These are phyloP conservation scores for Alectura lathami DNA, from an alignment of 2,113 vertebrate genomes.

Conservation along the genomic window DNA sequence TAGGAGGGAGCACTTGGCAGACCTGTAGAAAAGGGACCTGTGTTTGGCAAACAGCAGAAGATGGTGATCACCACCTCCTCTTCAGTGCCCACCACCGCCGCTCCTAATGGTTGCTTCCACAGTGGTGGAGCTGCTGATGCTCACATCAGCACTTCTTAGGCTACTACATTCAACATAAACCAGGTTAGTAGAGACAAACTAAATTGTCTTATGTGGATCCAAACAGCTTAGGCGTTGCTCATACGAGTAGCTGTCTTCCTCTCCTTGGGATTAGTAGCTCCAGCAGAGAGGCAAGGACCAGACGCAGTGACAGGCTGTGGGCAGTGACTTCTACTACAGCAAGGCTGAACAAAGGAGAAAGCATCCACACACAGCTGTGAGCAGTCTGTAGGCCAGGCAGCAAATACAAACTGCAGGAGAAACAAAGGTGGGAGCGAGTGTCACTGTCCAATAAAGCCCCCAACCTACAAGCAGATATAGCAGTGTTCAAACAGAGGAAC, in stretches of 20 bases:
- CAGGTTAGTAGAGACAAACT: background rate
- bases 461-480: background rate
- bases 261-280: background rate
- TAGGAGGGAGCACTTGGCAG: background rate
- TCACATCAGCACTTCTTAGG: background rate
- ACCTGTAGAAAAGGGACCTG: background rate
- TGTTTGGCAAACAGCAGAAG: background rate
- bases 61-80: background rate
- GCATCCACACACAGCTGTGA: background rate
- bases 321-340: background rate
- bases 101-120: background rate
- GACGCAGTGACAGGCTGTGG: background rate
- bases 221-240: background rate
- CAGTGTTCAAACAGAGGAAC: background rate
- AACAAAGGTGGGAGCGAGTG: background rate
- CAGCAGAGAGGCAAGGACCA: background rate
- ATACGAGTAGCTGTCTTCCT: background rate
- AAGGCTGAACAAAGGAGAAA: background rate
- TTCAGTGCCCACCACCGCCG: background rate
- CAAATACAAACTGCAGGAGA: background rate
- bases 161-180: background rate
- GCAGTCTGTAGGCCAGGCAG: background rate
- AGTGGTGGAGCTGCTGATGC: background rate
- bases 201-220: rapidly evolving
- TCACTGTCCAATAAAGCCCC: background rate